These are phyloP conservation scores for Dasysyrphus tricinctus DNA, from an alignment of 2,888 invertebrate genomes.

Conservation along the genomic window DNA sequence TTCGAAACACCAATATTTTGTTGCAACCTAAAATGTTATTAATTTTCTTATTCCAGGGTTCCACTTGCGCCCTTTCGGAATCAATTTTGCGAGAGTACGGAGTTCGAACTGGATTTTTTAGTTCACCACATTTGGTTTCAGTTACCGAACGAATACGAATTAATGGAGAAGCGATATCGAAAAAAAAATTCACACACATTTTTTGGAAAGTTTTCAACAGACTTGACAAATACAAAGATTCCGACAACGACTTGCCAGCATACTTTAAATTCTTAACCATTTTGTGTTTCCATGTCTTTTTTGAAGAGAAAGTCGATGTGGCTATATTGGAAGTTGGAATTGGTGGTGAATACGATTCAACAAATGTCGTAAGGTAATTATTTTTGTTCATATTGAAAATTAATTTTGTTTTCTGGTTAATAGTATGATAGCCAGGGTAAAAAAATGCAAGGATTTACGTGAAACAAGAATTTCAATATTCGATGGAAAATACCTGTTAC, in stretches of 20 bases:
- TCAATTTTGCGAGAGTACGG: constrained; percentile 93
- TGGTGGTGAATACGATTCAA: constrained; percentile 96
- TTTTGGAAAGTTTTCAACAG: constrained; percentile 92
- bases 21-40: not conserved
- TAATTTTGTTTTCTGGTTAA: not conserved
- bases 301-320: constrained; percentile 94
- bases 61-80: constrained; percentile 97
- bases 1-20: not conserved
- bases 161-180: constrained; percentile 90
- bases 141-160: constrained; percentile 96
- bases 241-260: constrained; percentile 91
- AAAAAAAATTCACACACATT: constrained; percentile 89
- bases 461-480: too few relatives aligned
- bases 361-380: constrained; percentile 92
- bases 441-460: too few relatives aligned
- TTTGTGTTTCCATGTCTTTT: constrained; percentile 94
- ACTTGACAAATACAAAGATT: constrained; percentile 85
- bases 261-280: constrained; percentile 98
- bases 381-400: not conserved
- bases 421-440: too few relatives aligned
- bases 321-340: constrained; percentile 98
- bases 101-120: constrained; percentile 95
- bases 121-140: constrained; percentile 97
- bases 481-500: too few relatives aligned
- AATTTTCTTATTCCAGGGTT: constrained; percentile 85